Base-by-base conservation (phyloP, 2,113 vertebrate species). In the Hystrix cristata region DNA sequence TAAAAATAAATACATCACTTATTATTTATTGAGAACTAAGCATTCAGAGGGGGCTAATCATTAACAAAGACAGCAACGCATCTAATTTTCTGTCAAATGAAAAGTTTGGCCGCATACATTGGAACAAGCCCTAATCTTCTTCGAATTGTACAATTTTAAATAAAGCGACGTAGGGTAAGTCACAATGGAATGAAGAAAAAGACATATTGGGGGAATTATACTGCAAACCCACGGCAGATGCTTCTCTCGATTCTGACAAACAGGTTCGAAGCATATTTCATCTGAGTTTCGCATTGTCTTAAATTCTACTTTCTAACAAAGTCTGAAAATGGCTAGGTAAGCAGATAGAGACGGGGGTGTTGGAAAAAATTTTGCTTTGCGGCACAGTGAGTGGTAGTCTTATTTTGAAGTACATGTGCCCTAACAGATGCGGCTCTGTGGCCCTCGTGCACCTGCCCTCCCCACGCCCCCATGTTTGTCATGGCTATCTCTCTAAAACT, bases 21-120 rank as follows among this genome's bases (percentile, higher is more conserved):
- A 95, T 53, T 93, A 71, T 95, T 95, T 89, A 89, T 83, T 93
- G 90, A 96, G 78, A 95, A 93, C 95, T 91, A 85, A 85, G 87
- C 91, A 92, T 60, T 11, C 53, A 55, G 51, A 82, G 62, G 85
- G 67, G 76, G 64, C 23, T 43, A 53, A 80, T 91, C 62, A 72
- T 25, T 88, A 72, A 84, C 83, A 94, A 91, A 95, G 62, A 84
- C 15, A 88, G 64, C 87, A 84, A 27, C 15, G 29, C 81, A 60
- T 25, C 9, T 7, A 55, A 51, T 78, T 80, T 55, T 84, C 25
- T 29, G 34, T 83, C 55, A 69, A 62, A 79, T 92, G 92, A 95
- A 57, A 95, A 95, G 85, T 87, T 55, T 81, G 80, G 71, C 84
- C 69, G 64, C 59, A 57, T 83, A 96, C n/a, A 27, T 55, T 67